Evolutionary conservation across 2,888 invertebrate species (phyloP), one percentile per base, ranked within the genome.

Genomic region (Nomada ferruginata): DNA sequence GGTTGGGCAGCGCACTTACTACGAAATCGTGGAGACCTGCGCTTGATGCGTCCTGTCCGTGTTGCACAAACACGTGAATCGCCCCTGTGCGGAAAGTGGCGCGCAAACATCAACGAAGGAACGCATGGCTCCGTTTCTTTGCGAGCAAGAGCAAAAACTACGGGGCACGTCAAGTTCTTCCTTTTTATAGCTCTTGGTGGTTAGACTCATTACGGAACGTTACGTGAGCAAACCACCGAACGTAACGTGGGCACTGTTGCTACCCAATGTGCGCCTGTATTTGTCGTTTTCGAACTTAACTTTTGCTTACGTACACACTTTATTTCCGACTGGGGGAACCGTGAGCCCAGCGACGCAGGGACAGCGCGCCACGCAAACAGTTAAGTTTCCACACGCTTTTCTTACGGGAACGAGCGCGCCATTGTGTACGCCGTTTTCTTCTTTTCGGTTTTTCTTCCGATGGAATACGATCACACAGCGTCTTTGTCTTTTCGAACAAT

Each of bases 141-240:
- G 79, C 75, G 79, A 73, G 80, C 65, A 75, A 79, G 76, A 75
- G 79, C 80, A 87, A 87, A 85, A 87, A 87, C 63, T 79, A 86
- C 64, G 47, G 57, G 47, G 74, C 73, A 66, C 87, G 87, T 88
- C 87, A 83, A 83, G 82, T 79, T 68, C 79, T 85, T 83, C 61
- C 86, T 85, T 88, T 87, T 88, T 87, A 85, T 79, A 61, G 72
- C 78, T 82, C 74, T 78, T 82, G 65, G 74, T 79, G 87, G 83
- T 85, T 86, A 85, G 83, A 86, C 83, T 88, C 87, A 85, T 88
- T 88, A 86, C 87, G 72, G 75, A 84, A 85, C 85, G 83, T 87
- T 87, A 83, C 85, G 85, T 84, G 83, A 71, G 79, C 82, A 87
- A 87, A 85, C 80, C 73, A 52, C 63, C 64, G 53, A 69, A 74